Conservation (phyloP, 1,140 invertebrate species). For the Zaprionus kolodkinae region DNA sequence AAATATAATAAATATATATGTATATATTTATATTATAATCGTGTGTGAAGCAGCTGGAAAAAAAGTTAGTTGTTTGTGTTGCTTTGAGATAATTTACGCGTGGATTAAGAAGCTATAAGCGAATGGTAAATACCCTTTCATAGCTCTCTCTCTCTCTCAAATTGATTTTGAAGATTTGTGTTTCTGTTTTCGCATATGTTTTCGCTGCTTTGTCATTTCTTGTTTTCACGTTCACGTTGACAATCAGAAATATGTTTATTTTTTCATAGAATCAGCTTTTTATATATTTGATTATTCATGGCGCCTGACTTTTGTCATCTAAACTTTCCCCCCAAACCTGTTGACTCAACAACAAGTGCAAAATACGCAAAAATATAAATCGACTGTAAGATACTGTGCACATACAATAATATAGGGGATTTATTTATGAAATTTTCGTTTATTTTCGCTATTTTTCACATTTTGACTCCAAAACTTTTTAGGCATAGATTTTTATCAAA, state of each 20-base stretch:
- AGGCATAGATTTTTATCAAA: too few species aligned
- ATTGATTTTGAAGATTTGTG: neutral
- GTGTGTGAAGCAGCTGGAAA: neutral
- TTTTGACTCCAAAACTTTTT: neutral
- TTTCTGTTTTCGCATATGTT: neutral
- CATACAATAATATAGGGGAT: neutral
- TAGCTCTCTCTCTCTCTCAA: neutral
- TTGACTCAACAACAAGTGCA: constrained; percentile 10
- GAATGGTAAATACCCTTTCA: neutral
- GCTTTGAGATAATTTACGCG: neutral
- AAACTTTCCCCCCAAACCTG: neutral
- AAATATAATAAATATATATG: too few species aligned
- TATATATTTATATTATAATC: neutral
- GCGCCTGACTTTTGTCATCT: constrained; percentile 19
- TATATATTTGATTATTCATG: neutral
- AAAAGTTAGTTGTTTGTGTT: neutral
- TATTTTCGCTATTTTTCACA: neutral
- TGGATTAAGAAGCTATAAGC: neutral
- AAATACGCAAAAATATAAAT: neutral
- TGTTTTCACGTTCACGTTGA: neutral
- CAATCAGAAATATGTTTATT: neutral
- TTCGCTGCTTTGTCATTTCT: neutral
- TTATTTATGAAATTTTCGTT: neutral
- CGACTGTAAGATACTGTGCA: neutral
- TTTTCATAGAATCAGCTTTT: neutral